A percentile compares a stretch with the other conserved stretches of the same genome.
phyloP scores from a whole-genome alignment of 2,797 vertebrate genomes.

The Aulostomus chinensis region DNA sequence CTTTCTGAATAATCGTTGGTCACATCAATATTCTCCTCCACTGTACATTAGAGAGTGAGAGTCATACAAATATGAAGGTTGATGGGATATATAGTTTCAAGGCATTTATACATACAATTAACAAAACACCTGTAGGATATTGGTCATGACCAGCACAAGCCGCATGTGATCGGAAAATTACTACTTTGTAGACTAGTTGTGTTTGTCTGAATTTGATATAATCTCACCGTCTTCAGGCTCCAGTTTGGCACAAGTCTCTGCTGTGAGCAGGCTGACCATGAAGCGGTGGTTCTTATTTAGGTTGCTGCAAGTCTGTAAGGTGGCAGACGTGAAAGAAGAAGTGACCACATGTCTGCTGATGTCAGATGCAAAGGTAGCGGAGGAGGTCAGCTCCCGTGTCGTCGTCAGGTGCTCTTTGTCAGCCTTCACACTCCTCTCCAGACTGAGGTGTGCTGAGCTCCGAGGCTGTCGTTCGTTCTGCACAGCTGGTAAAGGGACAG shows the following conservation, averaged over 20 bases:
- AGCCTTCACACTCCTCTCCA: conserved; percentile 83
- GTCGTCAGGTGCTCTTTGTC: conserved; percentile 84
- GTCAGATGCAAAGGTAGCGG: no score
- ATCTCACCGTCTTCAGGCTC: conserved; percentile 94
- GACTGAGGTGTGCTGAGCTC: conserved; percentile 89
- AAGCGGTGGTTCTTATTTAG: conserved; percentile 92
- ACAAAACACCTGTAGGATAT: no score
- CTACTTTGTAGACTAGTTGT: no score
- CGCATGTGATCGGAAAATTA: background rate
- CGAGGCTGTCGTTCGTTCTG: conserved; percentile 97
- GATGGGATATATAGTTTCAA: no score
- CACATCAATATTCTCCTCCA: conserved; percentile 94
- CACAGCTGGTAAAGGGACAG: no score
- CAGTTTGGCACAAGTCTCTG: conserved; percentile 94
- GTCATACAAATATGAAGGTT: no score
- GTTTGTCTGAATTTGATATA: no score
- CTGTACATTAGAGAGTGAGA: no score
- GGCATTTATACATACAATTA: no score
- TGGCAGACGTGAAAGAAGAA: conserved; percentile 40
- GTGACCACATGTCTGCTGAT: no score
- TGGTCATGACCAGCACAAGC: no score
- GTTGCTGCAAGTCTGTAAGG: conserved; percentile 73
- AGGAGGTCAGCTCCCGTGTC: conserved; percentile 77
- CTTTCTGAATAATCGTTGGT: conserved; percentile 90
- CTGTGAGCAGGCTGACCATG: conserved; percentile 96